Percentiles rank a stretch among this genome's conserved stretches.
phyloP scores from a whole-genome alignment of 1,140 invertebrate genomes.

The Brachionus manjavacas region DNA sequence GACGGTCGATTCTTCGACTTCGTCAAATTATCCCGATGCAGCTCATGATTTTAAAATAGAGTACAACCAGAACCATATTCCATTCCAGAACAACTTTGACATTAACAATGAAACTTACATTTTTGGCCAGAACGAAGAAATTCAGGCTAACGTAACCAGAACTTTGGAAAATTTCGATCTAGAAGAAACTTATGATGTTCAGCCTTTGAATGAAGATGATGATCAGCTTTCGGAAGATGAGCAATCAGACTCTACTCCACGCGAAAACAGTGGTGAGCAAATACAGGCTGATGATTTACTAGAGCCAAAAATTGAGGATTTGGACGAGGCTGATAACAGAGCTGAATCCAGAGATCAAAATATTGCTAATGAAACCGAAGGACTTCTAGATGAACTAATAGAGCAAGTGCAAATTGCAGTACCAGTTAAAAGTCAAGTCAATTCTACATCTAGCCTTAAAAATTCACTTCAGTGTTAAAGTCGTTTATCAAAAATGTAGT shows the following conservation, averaged over 20 bases:
- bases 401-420: not conserved
- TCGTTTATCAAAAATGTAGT: not conserved
- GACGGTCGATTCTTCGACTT: not conserved
- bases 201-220: not conserved
- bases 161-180: not conserved
- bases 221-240: not conserved
- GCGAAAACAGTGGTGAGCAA: not conserved
- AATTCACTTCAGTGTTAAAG: not conserved
- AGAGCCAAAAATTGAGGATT: not conserved
- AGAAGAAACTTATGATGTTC: not conserved
- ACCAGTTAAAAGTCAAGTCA: not conserved
- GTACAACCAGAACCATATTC: not conserved
- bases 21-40: not conserved
- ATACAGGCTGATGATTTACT: not conserved
- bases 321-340: not conserved
- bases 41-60: conserved; percentile 2
- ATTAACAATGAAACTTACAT: not conserved
- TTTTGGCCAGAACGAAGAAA: conserved; percentile 2
- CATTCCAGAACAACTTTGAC: not conserved
- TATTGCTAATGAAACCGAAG: not conserved
- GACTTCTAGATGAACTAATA: not conserved
- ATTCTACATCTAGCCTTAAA: not conserved
- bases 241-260: not conserved
- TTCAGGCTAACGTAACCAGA: not conserved
- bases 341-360: not conserved